Conservation (phyloP, 2,888 invertebrate species). For the Drosophila longiperda region DNA sequence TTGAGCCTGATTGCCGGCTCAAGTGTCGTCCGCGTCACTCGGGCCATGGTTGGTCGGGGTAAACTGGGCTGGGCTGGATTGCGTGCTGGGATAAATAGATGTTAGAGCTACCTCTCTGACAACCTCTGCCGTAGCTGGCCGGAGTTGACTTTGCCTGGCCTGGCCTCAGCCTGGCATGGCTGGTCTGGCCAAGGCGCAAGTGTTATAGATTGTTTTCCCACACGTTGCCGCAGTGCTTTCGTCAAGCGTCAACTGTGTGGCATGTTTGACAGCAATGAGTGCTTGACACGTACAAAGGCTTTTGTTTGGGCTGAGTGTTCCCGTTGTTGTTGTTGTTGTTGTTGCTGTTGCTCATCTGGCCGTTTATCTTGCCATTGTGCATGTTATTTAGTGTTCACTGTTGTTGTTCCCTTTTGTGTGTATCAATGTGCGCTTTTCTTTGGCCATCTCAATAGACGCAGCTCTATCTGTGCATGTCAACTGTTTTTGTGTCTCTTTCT, state of each 20-base stretch:
- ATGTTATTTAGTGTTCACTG: constrained; percentile 69
- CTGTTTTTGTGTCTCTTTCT: constrained; percentile 13
- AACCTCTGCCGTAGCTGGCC: constrained; percentile 7
- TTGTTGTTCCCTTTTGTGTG: constrained; percentile 37
- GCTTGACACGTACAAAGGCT: constrained; percentile 78
- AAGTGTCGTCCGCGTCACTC: constrained; percentile 71
- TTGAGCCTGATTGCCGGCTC: constrained; percentile 79
- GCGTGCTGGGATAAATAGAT: constrained; percentile 42
- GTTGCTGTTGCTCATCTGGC: constrained; percentile 65
- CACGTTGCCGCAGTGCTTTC: constrained; percentile 67
- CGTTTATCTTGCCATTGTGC: constrained; percentile 78
- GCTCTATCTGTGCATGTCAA: constrained; percentile 39
- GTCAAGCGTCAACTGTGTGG: constrained; percentile 71
- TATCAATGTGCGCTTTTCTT: constrained; percentile 57
- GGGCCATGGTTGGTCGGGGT: constrained; percentile 48
- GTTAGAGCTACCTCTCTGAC: constrained; percentile 32
- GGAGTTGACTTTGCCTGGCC: constrained; percentile 25
- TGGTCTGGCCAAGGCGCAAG: constrained; percentile 57
- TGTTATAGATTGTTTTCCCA: constrained; percentile 76
- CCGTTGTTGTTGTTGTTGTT: constrained; percentile 27
- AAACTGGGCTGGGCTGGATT: constrained; percentile 12
- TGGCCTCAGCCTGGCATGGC: constrained; percentile 19
- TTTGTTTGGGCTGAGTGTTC: constrained; percentile 69
- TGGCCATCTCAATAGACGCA: constrained; percentile 33
- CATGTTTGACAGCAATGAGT: constrained; percentile 79